A percentile compares a stretch with the other conserved stretches of the same genome.
Evolutionary conservation across 2,113 vertebrate species (phyloP).

Genomic region (Otolemur garnettii): DNA sequence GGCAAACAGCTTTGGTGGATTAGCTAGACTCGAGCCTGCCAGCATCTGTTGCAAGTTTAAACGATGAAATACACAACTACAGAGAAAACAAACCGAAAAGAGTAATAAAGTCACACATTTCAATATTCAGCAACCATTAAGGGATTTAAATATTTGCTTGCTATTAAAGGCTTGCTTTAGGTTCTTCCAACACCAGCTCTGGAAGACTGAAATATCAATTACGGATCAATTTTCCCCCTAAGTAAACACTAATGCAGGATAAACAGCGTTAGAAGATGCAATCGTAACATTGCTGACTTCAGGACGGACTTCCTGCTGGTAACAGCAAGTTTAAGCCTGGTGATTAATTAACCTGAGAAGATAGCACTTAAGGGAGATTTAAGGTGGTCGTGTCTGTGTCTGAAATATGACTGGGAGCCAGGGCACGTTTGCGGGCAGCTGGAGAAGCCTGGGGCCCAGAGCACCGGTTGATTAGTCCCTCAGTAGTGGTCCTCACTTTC

Average conservation of each 20-base stretch:
- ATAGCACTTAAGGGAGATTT: constrained; percentile 85
- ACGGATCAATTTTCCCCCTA: constrained; percentile 84
- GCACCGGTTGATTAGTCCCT: neutral
- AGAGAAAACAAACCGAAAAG: constrained; percentile 74
- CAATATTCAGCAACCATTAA: constrained; percentile 61
- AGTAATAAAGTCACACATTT: constrained; percentile 67
- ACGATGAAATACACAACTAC: constrained; percentile 49
- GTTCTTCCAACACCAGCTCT: constrained; percentile 76
- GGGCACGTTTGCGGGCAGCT: constrained; percentile 38
- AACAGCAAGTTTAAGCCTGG: constrained; percentile 82
- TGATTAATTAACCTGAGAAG: constrained; percentile 85
- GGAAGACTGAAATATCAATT: constrained; percentile 82
- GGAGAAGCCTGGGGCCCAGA: neutral
- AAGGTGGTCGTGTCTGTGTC: constrained; percentile 70
- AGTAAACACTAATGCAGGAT: constrained; percentile 83
- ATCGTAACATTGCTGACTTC: constrained; percentile 83
- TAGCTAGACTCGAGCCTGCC: constrained; percentile 52
- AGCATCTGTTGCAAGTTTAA: constrained; percentile 20
- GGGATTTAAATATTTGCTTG: constrained; percentile 76
- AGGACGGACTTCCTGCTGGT: constrained; percentile 86
- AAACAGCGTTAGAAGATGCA: constrained; percentile 83
- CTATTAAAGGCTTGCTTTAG: constrained; percentile 73
- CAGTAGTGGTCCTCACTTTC: neutral
- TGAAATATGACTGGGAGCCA: constrained; percentile 72
- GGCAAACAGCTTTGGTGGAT: neutral